Evolutionary conservation across 2,888 invertebrate species (phyloP).

Genomic region (Mechanitis messenoides): DNA sequence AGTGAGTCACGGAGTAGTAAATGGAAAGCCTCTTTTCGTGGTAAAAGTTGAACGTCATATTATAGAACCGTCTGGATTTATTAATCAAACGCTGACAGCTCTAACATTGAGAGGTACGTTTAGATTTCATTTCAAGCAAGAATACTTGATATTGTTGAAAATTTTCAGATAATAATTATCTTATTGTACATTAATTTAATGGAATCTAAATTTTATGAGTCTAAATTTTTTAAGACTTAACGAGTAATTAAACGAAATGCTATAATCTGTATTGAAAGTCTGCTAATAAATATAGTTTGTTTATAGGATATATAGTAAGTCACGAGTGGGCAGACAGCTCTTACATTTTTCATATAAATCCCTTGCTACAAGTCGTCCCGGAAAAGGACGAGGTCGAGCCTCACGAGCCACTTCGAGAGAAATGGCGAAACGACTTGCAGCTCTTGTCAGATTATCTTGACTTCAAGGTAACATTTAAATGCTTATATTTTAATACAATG

Average conservation of each 20-base stretch:
- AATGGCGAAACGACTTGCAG: conserved; percentile 78
- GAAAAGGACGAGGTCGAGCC: conserved; percentile 58
- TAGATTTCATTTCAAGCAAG: background rate
- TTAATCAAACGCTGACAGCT: conserved; percentile 73
- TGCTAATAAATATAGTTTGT: conserved; percentile 24
- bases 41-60: conserved; percentile 77
- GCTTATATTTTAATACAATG: too few relatives aligned
- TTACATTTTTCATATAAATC: conserved; percentile 77
- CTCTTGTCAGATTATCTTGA: conserved; percentile 78
- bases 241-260: too few relatives aligned
- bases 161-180: too few relatives aligned
- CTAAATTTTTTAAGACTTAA: too few relatives aligned
- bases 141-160: background rate
- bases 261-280: too few relatives aligned
- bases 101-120: conserved; percentile 70
- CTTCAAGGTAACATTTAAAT: conserved; percentile 66
- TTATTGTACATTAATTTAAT: too few relatives aligned
- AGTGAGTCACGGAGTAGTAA: conserved; percentile 70
- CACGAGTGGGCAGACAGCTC: conserved; percentile 78
- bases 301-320: conserved; percentile 72
- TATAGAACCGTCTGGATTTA: conserved; percentile 71
- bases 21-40: conserved; percentile 70
- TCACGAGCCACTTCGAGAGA: conserved; percentile 62
- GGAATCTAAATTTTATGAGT: too few relatives aligned
- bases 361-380: conserved; percentile 57